These are phyloP conservation scores for Tribolium castaneum DNA, from an alignment of 1,140 invertebrate species.

Conservation along the genomic window DNA sequence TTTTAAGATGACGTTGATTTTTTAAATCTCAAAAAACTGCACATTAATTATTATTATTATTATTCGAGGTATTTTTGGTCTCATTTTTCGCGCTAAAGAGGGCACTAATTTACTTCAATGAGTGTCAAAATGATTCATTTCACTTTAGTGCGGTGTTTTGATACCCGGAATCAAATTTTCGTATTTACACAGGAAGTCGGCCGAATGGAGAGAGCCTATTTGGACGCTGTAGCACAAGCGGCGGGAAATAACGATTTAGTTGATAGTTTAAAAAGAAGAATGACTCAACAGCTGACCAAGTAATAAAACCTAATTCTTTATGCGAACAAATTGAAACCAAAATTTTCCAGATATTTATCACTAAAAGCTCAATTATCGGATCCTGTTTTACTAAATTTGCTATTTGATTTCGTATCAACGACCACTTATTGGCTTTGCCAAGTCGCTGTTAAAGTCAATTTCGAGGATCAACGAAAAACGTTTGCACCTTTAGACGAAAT, in stretches of 20 bases:
- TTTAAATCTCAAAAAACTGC: too few species aligned
- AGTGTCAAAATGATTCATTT: too few species aligned
- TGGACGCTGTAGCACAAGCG: conserved; percentile 69
- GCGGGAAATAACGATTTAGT: conserved; percentile 67
- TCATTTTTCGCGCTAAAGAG: too few species aligned
- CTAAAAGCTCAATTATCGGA: conserved; percentile 79
- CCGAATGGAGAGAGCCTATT: conserved; percentile 78
- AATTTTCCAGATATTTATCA: conserved; percentile 70
- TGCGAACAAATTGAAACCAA: too few species aligned
- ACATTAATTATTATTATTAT: too few species aligned
- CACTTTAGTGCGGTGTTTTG: too few species aligned
- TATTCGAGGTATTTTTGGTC: too few species aligned
- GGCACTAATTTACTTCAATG: too few species aligned
- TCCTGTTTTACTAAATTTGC: conserved; percentile 73
- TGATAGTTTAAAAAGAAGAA: conserved; percentile 71
- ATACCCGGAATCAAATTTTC: background rate
- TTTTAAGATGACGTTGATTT: too few species aligned
- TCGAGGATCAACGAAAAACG: conserved; percentile 55
- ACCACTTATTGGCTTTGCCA: conserved; percentile 89
- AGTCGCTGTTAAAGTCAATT: conserved; percentile 69
- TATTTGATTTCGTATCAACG: conserved; percentile 82
- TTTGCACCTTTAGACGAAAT: conserved; percentile 70
- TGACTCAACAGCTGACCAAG: conserved; percentile 73
- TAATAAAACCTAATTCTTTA: conserved; percentile 51
- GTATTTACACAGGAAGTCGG: conserved; percentile 71